phyloP scores from a whole-genome alignment of 2,888 invertebrate genomes.

The Caenorhabditis japonica region DNA sequence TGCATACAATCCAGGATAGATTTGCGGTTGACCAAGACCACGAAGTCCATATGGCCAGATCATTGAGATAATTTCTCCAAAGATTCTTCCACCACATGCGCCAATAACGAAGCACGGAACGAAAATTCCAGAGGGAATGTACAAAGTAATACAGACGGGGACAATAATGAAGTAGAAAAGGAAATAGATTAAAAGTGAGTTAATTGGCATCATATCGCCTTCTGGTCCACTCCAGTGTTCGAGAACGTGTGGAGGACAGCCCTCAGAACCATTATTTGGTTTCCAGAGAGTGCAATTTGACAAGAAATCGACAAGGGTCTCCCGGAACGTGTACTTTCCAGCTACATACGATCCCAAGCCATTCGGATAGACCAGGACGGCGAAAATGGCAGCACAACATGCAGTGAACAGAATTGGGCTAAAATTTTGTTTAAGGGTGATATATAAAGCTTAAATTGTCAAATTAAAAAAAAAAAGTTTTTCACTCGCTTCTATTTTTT shows the following conservation, averaged over 20 bases:
- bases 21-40: conserved; percentile 85
- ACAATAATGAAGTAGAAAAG: conserved; percentile 64
- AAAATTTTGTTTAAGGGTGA: conserved; percentile 17
- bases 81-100: conserved; percentile 72
- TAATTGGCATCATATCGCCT: conserved; percentile 38
- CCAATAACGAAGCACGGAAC: conserved; percentile 90
- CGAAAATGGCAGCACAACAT: conserved; percentile 53
- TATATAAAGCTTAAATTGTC: no score
- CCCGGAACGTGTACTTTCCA: conserved; percentile 77
- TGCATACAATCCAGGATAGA: conserved; percentile 93
- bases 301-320: conserved; percentile 65
- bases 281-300: conserved; percentile 66
- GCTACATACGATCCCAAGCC: conserved; percentile 88
- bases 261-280: conserved; percentile 45
- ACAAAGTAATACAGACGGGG: conserved; percentile 65
- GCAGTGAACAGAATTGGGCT: conserved; percentile 60
- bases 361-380: conserved; percentile 86
- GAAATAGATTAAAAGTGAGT: conserved; percentile 55
- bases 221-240: conserved; percentile 58
- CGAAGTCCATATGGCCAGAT: conserved; percentile 92
- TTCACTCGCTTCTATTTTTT: no score
- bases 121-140: conserved; percentile 84
- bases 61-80: conserved; percentile 84
- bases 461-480: no score
- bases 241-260: conserved; percentile 57